A percentile compares a stretch with the other conserved stretches of the same genome.
Evolutionary conservation across 2,113 vertebrate species (phyloP).

Genomic region (Pteruthius melanotis): DNA sequence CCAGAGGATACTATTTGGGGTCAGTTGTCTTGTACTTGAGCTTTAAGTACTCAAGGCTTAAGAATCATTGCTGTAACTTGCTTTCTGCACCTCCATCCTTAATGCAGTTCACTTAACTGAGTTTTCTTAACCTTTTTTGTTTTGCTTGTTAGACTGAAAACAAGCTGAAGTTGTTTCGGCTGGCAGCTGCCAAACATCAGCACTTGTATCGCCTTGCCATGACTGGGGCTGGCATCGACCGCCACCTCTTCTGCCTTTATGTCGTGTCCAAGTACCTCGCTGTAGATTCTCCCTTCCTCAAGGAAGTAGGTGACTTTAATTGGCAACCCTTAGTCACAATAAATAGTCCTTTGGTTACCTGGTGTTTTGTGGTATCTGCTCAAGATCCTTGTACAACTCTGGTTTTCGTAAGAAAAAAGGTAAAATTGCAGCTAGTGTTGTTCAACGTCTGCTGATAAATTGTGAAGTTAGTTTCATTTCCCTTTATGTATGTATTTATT

Average conservation of each 20-base stretch:
- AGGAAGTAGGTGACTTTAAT: constrained; percentile 75
- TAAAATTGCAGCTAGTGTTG: background rate
- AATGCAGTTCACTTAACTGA: background rate
- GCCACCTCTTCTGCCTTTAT: constrained; percentile 97
- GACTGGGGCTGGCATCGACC: constrained; percentile 91
- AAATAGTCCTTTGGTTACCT: background rate
- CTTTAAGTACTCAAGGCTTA: background rate
- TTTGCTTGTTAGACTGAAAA: constrained; percentile 75
- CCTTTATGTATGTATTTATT: background rate
- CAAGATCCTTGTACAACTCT: background rate
- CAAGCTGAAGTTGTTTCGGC: constrained; percentile 72
- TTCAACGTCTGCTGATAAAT: background rate
- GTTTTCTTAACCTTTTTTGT: background rate
- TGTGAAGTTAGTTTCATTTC: background rate
- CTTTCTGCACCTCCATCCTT: background rate
- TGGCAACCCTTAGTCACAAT: background rate
- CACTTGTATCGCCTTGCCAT: constrained; percentile 88
- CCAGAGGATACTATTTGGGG: background rate
- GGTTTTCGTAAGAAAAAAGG: background rate
- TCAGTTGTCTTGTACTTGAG: background rate
- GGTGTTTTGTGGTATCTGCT: background rate
- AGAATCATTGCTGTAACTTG: background rate
- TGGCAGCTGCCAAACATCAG: constrained; percentile 87
- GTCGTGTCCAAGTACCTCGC: constrained; percentile 95
- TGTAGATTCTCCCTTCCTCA: constrained; percentile 92